Evolutionary conservation across 2,888 invertebrate genomes (phyloP).

Genomic region (Lingula anatina): DNA sequence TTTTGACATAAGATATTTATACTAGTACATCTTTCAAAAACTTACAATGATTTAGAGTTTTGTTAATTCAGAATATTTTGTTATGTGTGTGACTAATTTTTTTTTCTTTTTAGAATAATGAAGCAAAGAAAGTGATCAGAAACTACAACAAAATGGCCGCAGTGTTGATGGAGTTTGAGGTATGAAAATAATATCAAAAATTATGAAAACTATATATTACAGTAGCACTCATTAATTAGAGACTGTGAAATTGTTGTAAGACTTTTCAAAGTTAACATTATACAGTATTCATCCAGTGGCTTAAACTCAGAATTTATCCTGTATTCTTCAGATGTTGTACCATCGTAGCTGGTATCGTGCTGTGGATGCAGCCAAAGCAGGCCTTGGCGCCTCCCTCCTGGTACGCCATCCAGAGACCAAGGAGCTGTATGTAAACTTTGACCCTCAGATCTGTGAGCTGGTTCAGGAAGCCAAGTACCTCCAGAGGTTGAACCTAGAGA

Average conservation of each 20-base stretch:
- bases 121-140: constrained; percentile 48
- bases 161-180: constrained; percentile 52
- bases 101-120: constrained; percentile 34
- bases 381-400: constrained; percentile 54
- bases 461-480: constrained; percentile 52
- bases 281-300: too few relatives aligned
- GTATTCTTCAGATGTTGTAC: constrained; percentile 41
- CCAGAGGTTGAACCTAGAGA: constrained; percentile 46
- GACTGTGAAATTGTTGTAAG: too few relatives aligned
- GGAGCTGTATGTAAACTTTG: constrained; percentile 50
- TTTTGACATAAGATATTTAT: too few relatives aligned
- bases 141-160: constrained; percentile 54
- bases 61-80: too few relatives aligned
- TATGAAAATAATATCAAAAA: constrained; percentile 11
- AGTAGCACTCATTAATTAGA: too few relatives aligned
- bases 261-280: too few relatives aligned
- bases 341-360: constrained; percentile 50
- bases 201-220: too few relatives aligned
- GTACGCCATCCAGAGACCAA: constrained; percentile 55
- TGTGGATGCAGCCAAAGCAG: constrained; percentile 45
- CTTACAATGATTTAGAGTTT: neutral
- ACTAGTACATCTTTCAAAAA: neutral
- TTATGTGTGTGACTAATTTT: too few relatives aligned
- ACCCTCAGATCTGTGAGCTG: constrained; percentile 49
- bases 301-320: neutral